A percentile compares a stretch with the other conserved stretches of the same genome.
These are phyloP conservation scores for Collichthys lucidus DNA, from an alignment of 2,113 vertebrate genomes.

Conservation along the genomic window DNA sequence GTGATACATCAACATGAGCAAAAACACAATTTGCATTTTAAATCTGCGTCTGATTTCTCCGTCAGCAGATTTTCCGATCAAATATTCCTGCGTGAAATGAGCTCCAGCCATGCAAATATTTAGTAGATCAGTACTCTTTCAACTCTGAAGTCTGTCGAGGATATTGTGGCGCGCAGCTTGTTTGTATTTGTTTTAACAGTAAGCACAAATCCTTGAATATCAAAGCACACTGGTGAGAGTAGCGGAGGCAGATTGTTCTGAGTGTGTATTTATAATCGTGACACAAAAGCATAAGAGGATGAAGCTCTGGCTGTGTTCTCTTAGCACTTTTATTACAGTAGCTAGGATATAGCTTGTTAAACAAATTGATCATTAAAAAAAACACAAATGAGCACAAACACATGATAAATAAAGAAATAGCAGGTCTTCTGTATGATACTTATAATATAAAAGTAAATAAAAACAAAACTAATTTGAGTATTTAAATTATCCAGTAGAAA, in stretches of 20 bases:
- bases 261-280: conserved; percentile 63
- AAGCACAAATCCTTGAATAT: conserved; percentile 59
- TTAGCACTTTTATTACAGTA: background rate
- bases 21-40: conserved; percentile 46
- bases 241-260: conserved; percentile 59
- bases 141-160: conserved; percentile 50
- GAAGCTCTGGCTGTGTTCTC: conserved; percentile 24
- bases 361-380: background rate
- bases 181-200: conserved; percentile 52
- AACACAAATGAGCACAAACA: background rate
- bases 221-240: conserved; percentile 58
- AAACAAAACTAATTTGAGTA: background rate
- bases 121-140: conserved; percentile 47
- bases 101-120: conserved; percentile 56
- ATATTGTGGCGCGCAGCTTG: conserved; percentile 36
- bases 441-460: background rate
- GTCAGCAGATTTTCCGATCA: conserved; percentile 55
- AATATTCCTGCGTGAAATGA: conserved; percentile 51
- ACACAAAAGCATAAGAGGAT: conserved; percentile 60
- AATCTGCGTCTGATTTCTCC: conserved; percentile 32
- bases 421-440: background rate
- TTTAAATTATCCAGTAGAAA: background rate
- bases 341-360: background rate
- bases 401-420: background rate
- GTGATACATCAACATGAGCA: background rate